Evolutionary conservation across 2,888 invertebrate species (phyloP), one percentile per base, ranked within the genome.

Genomic region (Asteroscopus sphinx): DNA sequence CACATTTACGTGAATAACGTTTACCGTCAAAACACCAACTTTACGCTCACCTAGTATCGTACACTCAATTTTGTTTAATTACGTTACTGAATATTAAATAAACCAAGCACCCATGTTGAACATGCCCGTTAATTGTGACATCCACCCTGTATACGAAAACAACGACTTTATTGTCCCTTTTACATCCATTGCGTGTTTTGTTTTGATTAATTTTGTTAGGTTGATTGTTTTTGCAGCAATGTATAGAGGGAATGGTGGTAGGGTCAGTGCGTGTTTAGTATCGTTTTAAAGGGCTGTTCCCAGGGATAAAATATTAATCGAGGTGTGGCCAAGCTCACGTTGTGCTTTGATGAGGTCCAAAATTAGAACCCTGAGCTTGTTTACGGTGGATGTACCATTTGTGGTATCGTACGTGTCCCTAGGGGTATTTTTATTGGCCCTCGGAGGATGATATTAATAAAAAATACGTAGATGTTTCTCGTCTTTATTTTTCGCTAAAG

Each of bases 301-400:
- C 62, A 15, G 55, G 49, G 62, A 55, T 82, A 51, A 80, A 82
- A 82, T 80, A 79, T 82, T 80, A 79, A 81, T 74, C 68, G 76
- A 70, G 76, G 68, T 59, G 68, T 68, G 76, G 71, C 56, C 55
- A 42, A 32, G 30, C 35, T 16, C 56, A 42, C 62, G 65, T 65
- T 77, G 69, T 77, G 64, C 73, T 78, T 74, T 81, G 79, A 82
- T 76, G 80, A 80, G 71, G 42, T 68, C 60, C 73, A 62, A 78
- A 82, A 83, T 84, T 82, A 83, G 77, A 80, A 79, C 69, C 72
- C 60, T 44, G 30, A 62, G 71, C 61, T 76, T 76, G 72, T 83
- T 81, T 79, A 73, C 62, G 68, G 48, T 46, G 56, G 65, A 40
- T 42, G 52, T 62, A 46, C 60, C 70, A 66, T 76, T 74, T 70